Evolutionary conservation across 1,140 invertebrate species (phyloP).

Genomic region (Venturia canescens): DNA sequence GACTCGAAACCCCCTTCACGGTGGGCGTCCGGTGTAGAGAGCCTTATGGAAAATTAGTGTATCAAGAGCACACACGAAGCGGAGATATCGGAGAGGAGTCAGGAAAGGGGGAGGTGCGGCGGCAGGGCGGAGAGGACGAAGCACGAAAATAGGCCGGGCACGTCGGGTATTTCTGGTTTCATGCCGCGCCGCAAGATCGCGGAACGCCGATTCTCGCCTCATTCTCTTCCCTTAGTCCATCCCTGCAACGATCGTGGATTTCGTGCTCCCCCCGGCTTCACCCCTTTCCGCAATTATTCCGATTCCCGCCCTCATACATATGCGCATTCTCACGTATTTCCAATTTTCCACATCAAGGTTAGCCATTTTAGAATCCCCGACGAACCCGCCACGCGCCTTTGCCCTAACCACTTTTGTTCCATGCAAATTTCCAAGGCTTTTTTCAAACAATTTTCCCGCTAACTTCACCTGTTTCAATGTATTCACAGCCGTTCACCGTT

Average conservation of each 20-base stretch:
- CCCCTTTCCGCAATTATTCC: conserved; percentile 45
- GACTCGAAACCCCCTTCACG: conserved; percentile 20
- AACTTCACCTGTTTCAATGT: too few relatives aligned
- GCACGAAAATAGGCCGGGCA: conserved; percentile 57
- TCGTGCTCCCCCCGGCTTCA: conserved; percentile 15
- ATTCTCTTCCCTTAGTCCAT: conserved; percentile 19
- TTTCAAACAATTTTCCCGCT: too few relatives aligned
- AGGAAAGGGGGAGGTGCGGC: neutral
- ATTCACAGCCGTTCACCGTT: too few relatives aligned
- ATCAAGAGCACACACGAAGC: conserved; percentile 7
- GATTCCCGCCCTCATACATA: conserved; percentile 36
- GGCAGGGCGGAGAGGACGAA: conserved; percentile 39
- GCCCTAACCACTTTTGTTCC: too few relatives aligned
- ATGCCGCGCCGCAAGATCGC: conserved; percentile 41
- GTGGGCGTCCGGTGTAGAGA: neutral
- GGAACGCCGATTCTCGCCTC: conserved; percentile 54
- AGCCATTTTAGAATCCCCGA: neutral
- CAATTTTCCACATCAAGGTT: neutral
- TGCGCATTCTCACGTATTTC: neutral
- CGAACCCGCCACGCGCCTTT: too few relatives aligned
- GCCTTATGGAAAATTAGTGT: conserved; percentile 29
- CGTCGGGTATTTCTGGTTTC: conserved; percentile 55
- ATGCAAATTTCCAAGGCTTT: too few relatives aligned
- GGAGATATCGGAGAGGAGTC: neutral
- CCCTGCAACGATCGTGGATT: neutral